Percentiles rank a stretch among this genome's conserved stretches.
Conservation (phyloP, 2,797 vertebrate genomes). For the Pseudochaenichthys georgianus region DNA sequence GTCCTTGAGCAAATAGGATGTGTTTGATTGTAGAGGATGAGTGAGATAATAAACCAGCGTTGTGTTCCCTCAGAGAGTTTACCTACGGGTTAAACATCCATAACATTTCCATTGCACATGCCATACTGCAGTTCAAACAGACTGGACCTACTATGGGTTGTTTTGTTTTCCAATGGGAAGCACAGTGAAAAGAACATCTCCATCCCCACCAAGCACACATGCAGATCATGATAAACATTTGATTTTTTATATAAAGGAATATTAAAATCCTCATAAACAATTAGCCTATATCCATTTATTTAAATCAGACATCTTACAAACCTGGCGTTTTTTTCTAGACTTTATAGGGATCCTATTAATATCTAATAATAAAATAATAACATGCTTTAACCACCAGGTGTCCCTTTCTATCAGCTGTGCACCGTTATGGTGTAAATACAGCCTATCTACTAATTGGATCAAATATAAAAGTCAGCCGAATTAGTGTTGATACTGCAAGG, state of each 20-base stretch:
- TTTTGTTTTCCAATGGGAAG: constrained; percentile 32
- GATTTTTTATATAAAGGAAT: neutral
- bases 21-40: constrained; percentile 14
- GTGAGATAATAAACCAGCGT: constrained; percentile 28
- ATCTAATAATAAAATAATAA: too few relatives aligned
- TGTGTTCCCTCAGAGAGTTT: constrained; percentile 17
- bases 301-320: neutral
- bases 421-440: too few relatives aligned
- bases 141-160: neutral
- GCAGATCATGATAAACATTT: neutral
- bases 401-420: too few relatives aligned
- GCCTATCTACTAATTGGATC: too few relatives aligned
- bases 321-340: neutral
- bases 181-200: neutral
- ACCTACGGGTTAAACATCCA: constrained; percentile 44
- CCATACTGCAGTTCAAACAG: constrained; percentile 21
- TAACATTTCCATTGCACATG: constrained; percentile 17
- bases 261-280: neutral
- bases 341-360: too few relatives aligned
- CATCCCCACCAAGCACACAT: neutral
- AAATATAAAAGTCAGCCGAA: too few relatives aligned
- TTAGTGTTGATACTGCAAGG: too few relatives aligned
- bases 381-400: too few relatives aligned
- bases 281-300: neutral
- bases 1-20: constrained; percentile 27